phyloP scores from a whole-genome alignment of 1,140 invertebrate genomes.

The Mercenaria mercenaria region DNA sequence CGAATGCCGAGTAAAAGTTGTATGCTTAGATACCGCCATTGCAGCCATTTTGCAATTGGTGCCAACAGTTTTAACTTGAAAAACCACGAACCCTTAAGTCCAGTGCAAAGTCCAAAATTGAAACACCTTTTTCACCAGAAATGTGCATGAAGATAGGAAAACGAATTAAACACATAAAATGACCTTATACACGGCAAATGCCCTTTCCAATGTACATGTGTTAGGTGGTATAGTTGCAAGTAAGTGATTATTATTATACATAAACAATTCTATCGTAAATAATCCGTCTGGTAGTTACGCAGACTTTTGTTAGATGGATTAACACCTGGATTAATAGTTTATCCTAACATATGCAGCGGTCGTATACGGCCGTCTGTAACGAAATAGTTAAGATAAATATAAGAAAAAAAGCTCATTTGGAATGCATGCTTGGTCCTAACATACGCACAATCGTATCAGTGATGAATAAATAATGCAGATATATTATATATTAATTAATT shows the following conservation, averaged over 20 bases:
- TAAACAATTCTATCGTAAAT: neutral
- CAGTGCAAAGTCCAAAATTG: neutral
- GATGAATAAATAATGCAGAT: neutral
- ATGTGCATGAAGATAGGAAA: neutral
- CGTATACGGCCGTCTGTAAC: neutral
- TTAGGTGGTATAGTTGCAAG: neutral
- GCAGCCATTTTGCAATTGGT: neutral
- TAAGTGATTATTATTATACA: neutral
- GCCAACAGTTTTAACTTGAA: neutral
- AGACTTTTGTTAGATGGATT: neutral
- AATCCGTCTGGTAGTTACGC: neutral
- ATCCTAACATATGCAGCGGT: neutral
- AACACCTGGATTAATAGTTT: neutral
- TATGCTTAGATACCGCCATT: neutral
- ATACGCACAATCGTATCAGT: neutral
- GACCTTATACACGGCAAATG: neutral
- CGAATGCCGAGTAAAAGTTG: constrained; percentile 27
- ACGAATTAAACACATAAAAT: neutral
- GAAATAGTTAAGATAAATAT: neutral
- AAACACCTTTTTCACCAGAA: neutral
- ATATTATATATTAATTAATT: neutral
- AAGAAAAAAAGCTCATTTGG: neutral
- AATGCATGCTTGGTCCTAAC: neutral
- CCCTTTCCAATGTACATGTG: too few relatives aligned
- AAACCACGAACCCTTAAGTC: neutral